A percentile compares a stretch with the other conserved stretches of the same genome.
Evolutionary conservation across 2,888 invertebrate species (phyloP).

Genomic region (Lottia scabra): DNA sequence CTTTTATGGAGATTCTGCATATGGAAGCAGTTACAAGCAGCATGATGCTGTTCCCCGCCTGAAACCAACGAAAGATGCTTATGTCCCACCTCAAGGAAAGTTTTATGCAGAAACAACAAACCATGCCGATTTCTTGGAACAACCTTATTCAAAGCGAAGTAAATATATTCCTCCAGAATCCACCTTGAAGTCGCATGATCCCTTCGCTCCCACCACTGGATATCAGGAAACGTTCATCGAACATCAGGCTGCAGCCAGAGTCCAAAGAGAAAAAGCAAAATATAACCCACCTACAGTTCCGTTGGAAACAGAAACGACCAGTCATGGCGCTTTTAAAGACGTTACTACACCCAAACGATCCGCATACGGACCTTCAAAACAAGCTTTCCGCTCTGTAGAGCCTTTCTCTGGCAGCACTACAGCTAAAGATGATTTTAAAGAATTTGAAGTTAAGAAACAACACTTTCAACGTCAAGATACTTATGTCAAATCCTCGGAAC

Average conservation of each 20-base stretch:
- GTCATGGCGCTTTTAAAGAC: slow-evolving; percentile 44
- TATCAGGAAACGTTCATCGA: slow-evolving; percentile 56
- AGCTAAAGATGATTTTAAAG: slow-evolving; percentile 42
- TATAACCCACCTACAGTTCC: slow-evolving; percentile 48
- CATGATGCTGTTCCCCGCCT: not conserved
- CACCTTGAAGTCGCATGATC: slow-evolving; percentile 42
- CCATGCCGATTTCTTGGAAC: slow-evolving; percentile 44
- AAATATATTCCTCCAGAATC: slow-evolving; percentile 48
- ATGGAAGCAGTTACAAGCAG: slow-evolving; percentile 17
- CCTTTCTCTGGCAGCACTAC: slow-evolving; percentile 62
- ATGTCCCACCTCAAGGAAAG: slow-evolving; percentile 41
- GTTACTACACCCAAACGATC: slow-evolving; percentile 29
- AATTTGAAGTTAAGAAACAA: slow-evolving; percentile 24
- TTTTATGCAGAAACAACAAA: slow-evolving; percentile 55
- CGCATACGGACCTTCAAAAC: slow-evolving; percentile 49
- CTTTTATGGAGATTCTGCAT: slow-evolving; percentile 20
- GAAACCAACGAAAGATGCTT: slow-evolving; percentile 12
- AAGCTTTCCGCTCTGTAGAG: slow-evolving; percentile 47
- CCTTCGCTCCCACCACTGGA: slow-evolving; percentile 57
- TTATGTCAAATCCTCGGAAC: not conserved
- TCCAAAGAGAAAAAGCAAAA: slow-evolving; percentile 34
- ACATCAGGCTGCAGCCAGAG: slow-evolving; percentile 47
- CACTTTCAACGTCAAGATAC: not conserved
- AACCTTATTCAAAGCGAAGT: slow-evolving; percentile 34
- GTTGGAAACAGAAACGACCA: slow-evolving; percentile 51